These are phyloP conservation scores for Vulpes vulpes DNA, from an alignment of 2,113 vertebrate genomes.

Conservation along the genomic window DNA sequence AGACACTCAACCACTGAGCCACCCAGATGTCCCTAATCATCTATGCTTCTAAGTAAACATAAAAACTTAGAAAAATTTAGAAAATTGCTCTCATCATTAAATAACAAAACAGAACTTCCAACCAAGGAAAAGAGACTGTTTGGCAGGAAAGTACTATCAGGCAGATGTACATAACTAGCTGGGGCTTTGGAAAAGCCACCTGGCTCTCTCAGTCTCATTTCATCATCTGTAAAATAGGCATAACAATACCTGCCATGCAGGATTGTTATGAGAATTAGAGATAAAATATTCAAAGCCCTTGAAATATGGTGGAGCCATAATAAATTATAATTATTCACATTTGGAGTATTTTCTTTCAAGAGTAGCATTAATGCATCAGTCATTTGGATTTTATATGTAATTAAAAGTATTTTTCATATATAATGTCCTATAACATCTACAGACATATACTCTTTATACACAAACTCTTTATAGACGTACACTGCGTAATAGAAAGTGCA, in stretches of 20 bases:
- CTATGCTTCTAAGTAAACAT: background rate
- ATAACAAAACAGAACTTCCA: background rate
- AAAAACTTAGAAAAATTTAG: constrained; percentile 12
- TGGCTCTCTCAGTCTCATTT: background rate
- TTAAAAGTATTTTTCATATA: background rate
- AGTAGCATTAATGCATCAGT: background rate
- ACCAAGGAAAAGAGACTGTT: background rate
- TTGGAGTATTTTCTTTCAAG: background rate
- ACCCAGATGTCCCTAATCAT: background rate
- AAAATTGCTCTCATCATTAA: background rate
- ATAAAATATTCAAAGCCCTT: background rate
- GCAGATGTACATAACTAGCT: background rate
- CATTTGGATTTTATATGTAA: background rate
- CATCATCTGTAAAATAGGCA: background rate
- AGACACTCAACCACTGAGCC: too few relatives aligned
- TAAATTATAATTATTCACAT: background rate
- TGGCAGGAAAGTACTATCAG: background rate
- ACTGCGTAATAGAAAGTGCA: background rate
- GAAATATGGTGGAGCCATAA: background rate
- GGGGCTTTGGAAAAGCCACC: background rate
- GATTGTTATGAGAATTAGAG: background rate
- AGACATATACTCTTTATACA: background rate
- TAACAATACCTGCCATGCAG: background rate
- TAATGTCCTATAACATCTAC: background rate
- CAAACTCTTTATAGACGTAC: background rate